Evolutionary conservation across 1,140 invertebrate species (phyloP).

Genomic region (Magallana ariakensis): DNA sequence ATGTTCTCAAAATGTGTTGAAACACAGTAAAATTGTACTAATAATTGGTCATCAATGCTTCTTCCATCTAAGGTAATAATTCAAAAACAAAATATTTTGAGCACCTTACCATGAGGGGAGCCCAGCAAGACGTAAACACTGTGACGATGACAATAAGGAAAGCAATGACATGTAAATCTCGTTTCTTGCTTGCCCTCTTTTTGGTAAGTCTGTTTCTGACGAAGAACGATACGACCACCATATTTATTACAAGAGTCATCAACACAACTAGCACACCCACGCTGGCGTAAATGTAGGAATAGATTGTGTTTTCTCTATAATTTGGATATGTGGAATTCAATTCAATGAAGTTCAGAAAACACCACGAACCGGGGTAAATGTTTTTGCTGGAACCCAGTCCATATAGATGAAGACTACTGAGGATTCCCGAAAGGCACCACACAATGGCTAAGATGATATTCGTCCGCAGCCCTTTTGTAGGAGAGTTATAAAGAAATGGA

Average conservation of each 20-base stretch:
- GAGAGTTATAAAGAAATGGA: constrained; percentile 77
- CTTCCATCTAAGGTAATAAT: no score
- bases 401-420: constrained; percentile 75
- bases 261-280: constrained; percentile 61
- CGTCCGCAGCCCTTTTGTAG: constrained; percentile 65
- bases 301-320: constrained; percentile 62
- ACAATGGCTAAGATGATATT: constrained; percentile 63
- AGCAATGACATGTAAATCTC: constrained; percentile 15
- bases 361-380: constrained; percentile 79
- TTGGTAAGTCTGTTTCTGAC: background rate
- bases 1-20: no score
- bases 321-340: constrained; percentile 1
- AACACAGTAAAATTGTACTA: no score
- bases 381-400: constrained; percentile 71
- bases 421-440: constrained; percentile 71
- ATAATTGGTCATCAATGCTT: no score
- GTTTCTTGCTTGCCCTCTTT: background rate
- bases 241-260: constrained; percentile 15
- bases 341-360: constrained; percentile 76
- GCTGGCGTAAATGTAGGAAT: constrained; percentile 68
- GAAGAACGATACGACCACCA: constrained; percentile 10
- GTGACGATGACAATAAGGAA: constrained; percentile 36
- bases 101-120: constrained; percentile 31
- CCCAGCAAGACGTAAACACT: constrained; percentile 13
- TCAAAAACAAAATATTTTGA: background rate